Percentiles rank a stretch among this genome's conserved stretches.
Evolutionary conservation across 2,888 invertebrate genomes (phyloP).

Genomic region (Electrophaes corylata): DNA sequence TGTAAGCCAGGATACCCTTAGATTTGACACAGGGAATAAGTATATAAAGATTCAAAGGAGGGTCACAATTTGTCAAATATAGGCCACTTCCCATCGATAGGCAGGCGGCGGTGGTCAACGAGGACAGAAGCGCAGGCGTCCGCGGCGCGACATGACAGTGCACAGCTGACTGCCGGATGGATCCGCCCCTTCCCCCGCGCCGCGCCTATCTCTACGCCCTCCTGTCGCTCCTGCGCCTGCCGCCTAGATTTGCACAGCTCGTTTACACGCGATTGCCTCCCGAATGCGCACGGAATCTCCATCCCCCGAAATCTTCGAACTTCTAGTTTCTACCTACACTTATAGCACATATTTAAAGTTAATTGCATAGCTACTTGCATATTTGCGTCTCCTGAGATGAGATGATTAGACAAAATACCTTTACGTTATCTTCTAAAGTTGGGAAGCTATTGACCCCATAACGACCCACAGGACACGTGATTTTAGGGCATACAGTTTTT

Average conservation of each 20-base stretch:
- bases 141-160: constrained; percentile 71
- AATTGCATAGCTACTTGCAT: background rate
- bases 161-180: constrained; percentile 81
- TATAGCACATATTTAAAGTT: no score
- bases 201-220: constrained; percentile 50
- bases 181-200: constrained; percentile 53
- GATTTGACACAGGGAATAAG: constrained; percentile 17
- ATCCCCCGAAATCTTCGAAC: background rate
- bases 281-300: constrained; percentile 28
- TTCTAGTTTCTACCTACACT: no score
- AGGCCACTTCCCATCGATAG: constrained; percentile 73
- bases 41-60: constrained; percentile 54
- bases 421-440: constrained; percentile 21
- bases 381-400: constrained; percentile 14
- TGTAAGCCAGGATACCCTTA: constrained; percentile 13
- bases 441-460: constrained; percentile 79
- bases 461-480: constrained; percentile 80
- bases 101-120: constrained; percentile 27
- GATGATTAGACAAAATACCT: constrained; percentile 9
- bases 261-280: constrained; percentile 46
- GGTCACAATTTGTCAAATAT: constrained; percentile 57
- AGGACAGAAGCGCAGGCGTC: constrained; percentile 43
- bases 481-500: constrained; percentile 43
- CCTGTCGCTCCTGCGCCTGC: constrained; percentile 52
- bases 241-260: constrained; percentile 55